A percentile compares a stretch with the other conserved stretches of the same genome.
Evolutionary conservation across 2,113 vertebrate species (phyloP).

Genomic region (Smithornis capensis): DNA sequence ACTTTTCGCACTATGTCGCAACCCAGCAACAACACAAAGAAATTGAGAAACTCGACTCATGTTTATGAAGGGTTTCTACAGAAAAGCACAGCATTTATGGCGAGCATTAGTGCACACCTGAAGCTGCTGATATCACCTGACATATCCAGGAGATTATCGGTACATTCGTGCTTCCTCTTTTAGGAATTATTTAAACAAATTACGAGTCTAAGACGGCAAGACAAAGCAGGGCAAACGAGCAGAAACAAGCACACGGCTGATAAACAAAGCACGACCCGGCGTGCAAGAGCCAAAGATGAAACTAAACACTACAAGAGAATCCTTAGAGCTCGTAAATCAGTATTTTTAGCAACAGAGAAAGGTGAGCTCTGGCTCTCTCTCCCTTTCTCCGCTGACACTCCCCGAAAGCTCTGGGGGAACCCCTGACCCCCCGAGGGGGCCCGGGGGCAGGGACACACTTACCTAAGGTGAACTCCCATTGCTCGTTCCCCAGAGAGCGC

Average conservation of each 20-base stretch:
- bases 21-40: not conserved
- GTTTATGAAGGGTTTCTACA: not conserved
- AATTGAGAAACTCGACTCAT: not conserved
- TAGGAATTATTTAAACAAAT: not conserved
- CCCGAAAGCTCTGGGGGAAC: not conserved
- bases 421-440: no score
- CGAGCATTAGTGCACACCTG: not conserved
- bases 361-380: not conserved
- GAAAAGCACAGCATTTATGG: not conserved
- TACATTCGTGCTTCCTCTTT: not conserved
- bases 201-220: not conserved
- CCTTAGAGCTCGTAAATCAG: rapidly evolving
- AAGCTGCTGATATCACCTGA: not conserved
- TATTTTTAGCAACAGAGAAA: not conserved
- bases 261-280: not conserved
- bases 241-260: not conserved
- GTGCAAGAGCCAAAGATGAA: not conserved
- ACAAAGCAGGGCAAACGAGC: not conserved
- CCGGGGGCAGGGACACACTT: not conserved
- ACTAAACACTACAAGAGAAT: rapidly evolving
- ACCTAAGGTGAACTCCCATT: slow-evolving; percentile 99
- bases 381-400: not conserved
- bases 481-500: slow-evolving; percentile 98
- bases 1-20: not conserved
- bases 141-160: not conserved